Conservation (phyloP, 2,113 vertebrate species). For the Gnathonemus echidnorhynchus region DNA sequence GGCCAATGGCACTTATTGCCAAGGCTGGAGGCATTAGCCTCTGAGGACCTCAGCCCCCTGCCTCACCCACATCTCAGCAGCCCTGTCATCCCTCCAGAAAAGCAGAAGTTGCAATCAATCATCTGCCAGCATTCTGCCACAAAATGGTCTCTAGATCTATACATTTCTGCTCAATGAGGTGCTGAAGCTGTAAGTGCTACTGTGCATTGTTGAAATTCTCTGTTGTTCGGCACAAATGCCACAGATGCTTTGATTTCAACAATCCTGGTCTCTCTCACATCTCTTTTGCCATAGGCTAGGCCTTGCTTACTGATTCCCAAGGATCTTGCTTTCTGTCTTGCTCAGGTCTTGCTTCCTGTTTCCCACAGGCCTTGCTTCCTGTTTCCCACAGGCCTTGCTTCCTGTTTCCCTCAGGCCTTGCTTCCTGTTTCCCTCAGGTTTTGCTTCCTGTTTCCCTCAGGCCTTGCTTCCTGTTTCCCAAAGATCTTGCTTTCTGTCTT, state of each 20-base stretch:
- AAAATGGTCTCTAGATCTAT: neutral
- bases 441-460: too few species aligned
- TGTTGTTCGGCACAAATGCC: neutral
- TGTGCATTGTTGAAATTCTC: neutral
- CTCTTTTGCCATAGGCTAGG: neutral
- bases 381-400: too few species aligned
- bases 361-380: too few species aligned
- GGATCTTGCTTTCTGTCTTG: too few species aligned
- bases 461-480: too few species aligned
- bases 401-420: neutral
- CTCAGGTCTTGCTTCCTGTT: neutral
- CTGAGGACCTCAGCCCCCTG: neutral
- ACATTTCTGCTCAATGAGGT: neutral
- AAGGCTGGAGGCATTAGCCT: neutral
- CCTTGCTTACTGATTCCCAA: neutral
- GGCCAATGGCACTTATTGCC: neutral
- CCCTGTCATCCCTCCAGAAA: neutral
- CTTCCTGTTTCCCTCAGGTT: neutral
- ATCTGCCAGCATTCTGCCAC: neutral
- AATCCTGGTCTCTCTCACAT: neutral
- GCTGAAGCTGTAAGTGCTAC: neutral
- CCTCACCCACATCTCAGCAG: neutral
- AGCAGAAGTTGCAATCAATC: neutral
- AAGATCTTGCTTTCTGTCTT: too few species aligned
- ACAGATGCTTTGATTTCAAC: neutral